Percentiles rank a stretch among this genome's conserved stretches.
Conservation (phyloP, 1,140 invertebrate genomes). For the Alviniconcha marisindica region DNA sequence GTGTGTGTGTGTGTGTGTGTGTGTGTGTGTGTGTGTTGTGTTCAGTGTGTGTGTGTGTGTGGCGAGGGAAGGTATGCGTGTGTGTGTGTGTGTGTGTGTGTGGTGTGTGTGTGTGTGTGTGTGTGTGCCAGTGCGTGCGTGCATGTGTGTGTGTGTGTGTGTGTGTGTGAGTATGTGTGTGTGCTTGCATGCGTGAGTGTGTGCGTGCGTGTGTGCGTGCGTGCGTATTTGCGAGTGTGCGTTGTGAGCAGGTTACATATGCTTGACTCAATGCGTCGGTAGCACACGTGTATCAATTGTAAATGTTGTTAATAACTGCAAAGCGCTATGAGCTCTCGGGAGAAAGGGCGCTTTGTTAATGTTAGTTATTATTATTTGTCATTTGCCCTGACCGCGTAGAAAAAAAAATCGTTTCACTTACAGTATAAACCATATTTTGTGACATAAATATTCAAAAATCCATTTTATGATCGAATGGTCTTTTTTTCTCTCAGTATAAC, state of each 20-base stretch:
- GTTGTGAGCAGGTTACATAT: too few species aligned
- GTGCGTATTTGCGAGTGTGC: conserved; percentile 1
- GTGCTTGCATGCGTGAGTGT: background rate
- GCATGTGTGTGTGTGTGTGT: conserved; percentile 9
- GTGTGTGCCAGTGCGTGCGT: background rate
- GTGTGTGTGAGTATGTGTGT: conserved; percentile 31
- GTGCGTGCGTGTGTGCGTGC: background rate
- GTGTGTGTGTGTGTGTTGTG: background rate
- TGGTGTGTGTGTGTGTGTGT: conserved; percentile 17
- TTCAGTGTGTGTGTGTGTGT: conserved; percentile 3
- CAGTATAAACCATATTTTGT: too few species aligned
- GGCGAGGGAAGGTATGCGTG: background rate
- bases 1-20: conserved; percentile 1
- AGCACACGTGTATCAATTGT: background rate
- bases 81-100: background rate
- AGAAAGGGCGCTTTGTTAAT: background rate
- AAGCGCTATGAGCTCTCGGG: background rate
- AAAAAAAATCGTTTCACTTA: background rate
- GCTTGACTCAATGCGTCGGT: too few species aligned
- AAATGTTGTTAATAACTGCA: conserved; percentile 4
- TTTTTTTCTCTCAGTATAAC: too few species aligned
- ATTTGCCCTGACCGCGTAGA: conserved; percentile 14
- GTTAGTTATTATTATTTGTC: background rate
- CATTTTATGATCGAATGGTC: too few species aligned
- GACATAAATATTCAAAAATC: too few species aligned